Conservation (phyloP, 2,888 invertebrate species). For the Tetramorium bicarinatum region DNA sequence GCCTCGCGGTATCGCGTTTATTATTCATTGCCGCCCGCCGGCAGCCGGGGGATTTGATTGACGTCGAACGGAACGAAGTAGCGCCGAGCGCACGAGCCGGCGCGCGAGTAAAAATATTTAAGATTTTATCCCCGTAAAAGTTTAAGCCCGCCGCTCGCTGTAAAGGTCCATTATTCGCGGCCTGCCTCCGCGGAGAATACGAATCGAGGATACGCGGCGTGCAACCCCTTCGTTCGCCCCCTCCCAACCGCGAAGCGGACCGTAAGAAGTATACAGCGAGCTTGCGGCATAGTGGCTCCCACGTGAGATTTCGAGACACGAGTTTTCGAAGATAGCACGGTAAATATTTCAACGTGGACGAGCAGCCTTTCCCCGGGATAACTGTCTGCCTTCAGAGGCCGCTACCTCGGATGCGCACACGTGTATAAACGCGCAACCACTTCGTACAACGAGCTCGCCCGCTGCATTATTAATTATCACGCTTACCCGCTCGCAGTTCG, state of each 20-base stretch:
- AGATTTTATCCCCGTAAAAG: conserved; percentile 50
- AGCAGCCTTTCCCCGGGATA: conserved; percentile 58
- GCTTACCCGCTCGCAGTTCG: not conserved
- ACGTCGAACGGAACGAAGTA: conserved; percentile 3
- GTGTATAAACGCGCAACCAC: conserved; percentile 49
- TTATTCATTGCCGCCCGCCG: conserved; percentile 45
- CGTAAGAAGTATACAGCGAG: conserved; percentile 11
- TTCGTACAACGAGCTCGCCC: conserved; percentile 25
- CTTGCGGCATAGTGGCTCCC: conserved; percentile 21
- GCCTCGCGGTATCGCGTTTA: conserved; percentile 46
- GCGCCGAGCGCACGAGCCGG: not conserved
- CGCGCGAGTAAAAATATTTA: conserved; percentile 46
- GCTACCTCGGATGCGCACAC: conserved; percentile 38
- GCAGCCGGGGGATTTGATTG: conserved; percentile 40
- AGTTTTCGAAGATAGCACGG: conserved; percentile 70
- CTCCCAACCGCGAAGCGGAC: not conserved
- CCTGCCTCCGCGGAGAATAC: conserved; percentile 48
- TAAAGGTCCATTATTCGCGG: conserved; percentile 50
- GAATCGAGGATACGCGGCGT: conserved; percentile 6
- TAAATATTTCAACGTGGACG: conserved; percentile 76
- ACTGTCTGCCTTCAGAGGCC: conserved; percentile 66
- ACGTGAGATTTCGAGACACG: conserved; percentile 64
- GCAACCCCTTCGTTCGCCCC: conserved; percentile 40
- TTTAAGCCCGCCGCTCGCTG: conserved; percentile 26
- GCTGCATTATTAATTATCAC: conserved; percentile 46